Evolutionary conservation across 2,888 invertebrate genomes (phyloP).

Genomic region (Drosophila siamana): DNA sequence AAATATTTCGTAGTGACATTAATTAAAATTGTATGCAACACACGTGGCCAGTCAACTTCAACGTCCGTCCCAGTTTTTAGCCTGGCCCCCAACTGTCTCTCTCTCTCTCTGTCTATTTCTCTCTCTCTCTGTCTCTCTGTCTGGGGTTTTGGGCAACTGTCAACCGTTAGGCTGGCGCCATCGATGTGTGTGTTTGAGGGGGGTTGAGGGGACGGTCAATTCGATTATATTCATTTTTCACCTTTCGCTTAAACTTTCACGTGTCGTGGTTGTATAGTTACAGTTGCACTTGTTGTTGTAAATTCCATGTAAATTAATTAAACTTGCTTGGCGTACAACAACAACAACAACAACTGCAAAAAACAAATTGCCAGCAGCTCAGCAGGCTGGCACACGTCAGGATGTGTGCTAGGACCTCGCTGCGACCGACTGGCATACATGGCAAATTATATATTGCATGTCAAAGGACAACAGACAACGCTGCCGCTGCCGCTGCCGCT

Average conservation of each 20-base stretch:
- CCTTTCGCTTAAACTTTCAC: conserved; percentile 80
- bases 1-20: conserved; percentile 73
- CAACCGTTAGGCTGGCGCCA: conserved; percentile 58
- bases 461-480: conserved; percentile 76
- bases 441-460: conserved; percentile 81
- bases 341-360: too few relatives aligned
- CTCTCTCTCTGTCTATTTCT: too few relatives aligned
- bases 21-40: conserved; percentile 76
- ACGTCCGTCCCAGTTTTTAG: conserved; percentile 45
- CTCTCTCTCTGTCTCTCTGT: neutral
- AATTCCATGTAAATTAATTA: conserved; percentile 82
- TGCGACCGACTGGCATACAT: conserved; percentile 60
- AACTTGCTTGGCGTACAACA: conserved; percentile 75
- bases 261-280: conserved; percentile 65
- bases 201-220: too few relatives aligned
- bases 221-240: conserved; percentile 81
- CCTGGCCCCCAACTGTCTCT: too few relatives aligned
- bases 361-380: conserved; percentile 74
- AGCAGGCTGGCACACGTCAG: conserved; percentile 41
- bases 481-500: too few relatives aligned
- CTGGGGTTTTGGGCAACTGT: too few relatives aligned
- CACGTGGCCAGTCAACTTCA: conserved; percentile 53
- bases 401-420: conserved; percentile 36
- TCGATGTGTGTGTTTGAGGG: too few relatives aligned
- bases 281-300: conserved; percentile 61